Conservation (phyloP, 2,797 vertebrate species). For the Danionella dracula region DNA sequence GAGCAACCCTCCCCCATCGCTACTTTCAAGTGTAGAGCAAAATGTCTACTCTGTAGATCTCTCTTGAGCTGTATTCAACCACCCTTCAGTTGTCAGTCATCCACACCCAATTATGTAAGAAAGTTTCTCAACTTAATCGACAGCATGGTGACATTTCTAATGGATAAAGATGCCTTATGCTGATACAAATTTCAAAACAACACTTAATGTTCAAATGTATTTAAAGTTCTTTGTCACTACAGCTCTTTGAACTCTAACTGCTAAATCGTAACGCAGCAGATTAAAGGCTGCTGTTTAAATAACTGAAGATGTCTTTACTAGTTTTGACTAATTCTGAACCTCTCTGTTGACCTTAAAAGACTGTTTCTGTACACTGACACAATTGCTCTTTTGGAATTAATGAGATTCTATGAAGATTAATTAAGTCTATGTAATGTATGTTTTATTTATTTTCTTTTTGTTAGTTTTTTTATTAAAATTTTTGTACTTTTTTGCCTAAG, state of each 20-base stretch:
- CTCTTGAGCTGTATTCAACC: slow-evolving; percentile 35
- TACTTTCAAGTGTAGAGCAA: slow-evolving; percentile 19
- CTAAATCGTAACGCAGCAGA: background rate
- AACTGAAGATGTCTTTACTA: background rate
- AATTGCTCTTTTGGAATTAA: too few relatives aligned
- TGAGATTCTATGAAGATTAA: too few relatives aligned
- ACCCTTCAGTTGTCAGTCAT: slow-evolving; percentile 49
- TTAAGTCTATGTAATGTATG: too few relatives aligned
- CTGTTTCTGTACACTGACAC: too few relatives aligned
- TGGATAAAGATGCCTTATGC: slow-evolving; percentile 22
- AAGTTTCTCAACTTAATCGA: slow-evolving; percentile 35
- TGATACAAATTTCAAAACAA: background rate
- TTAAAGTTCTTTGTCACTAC: background rate
- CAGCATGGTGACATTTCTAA: slow-evolving; percentile 3
- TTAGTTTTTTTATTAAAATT: too few relatives aligned
- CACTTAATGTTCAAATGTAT: background rate
- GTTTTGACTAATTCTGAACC: background rate
- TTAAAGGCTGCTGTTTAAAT: background rate
- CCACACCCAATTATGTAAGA: slow-evolving; percentile 54
- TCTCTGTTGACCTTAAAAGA: background rate
- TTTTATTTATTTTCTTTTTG: too few relatives aligned
- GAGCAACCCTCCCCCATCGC: slow-evolving; percentile 14
- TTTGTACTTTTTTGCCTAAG: too few relatives aligned
- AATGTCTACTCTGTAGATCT: slow-evolving; percentile 20
- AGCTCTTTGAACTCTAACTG: background rate